phyloP scores from a whole-genome alignment of 2,113 vertebrate species.

The Anguilla rostrata region DNA sequence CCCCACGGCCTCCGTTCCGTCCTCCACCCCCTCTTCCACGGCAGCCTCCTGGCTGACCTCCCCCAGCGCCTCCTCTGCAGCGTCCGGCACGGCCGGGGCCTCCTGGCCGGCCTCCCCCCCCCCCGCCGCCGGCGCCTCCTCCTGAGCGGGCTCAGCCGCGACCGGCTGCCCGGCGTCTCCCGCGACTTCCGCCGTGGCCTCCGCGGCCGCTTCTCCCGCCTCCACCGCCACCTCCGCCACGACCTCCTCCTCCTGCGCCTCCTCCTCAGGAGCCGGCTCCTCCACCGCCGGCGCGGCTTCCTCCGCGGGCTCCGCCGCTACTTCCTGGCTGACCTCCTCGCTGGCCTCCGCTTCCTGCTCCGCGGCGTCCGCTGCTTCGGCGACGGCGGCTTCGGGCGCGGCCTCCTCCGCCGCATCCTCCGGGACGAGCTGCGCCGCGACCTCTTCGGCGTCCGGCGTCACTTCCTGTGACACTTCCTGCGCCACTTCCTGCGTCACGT shows the following conservation, averaged over 20 bases:
- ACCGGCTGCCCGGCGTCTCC: background rate
- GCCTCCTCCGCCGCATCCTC: constrained; percentile 1
- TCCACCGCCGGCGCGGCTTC: background rate
- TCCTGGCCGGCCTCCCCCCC: background rate
- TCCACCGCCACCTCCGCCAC: background rate
- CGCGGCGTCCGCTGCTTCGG: background rate
- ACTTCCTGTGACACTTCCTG: background rate
- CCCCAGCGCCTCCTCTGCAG: constrained; percentile 21
- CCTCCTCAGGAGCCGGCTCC: background rate
- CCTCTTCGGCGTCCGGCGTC: background rate
- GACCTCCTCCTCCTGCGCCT: background rate
- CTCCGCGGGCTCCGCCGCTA: background rate
- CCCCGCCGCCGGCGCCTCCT: constrained; percentile 2
- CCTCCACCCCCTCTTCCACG: background rate
- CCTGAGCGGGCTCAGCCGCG: background rate
- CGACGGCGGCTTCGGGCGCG: background rate
- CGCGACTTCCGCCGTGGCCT: background rate
- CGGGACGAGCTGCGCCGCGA: background rate
- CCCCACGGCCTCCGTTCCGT: background rate
- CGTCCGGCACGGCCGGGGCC: background rate
- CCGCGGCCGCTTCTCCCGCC: background rate
- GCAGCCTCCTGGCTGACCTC: constrained; percentile 18
- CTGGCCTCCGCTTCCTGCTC: background rate
- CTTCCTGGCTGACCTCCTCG: background rate
- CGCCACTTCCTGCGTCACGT: constrained; percentile 2